Evolutionary conservation across 2,888 invertebrate species (phyloP).

Genomic region (Hemaris fuciformis): DNA sequence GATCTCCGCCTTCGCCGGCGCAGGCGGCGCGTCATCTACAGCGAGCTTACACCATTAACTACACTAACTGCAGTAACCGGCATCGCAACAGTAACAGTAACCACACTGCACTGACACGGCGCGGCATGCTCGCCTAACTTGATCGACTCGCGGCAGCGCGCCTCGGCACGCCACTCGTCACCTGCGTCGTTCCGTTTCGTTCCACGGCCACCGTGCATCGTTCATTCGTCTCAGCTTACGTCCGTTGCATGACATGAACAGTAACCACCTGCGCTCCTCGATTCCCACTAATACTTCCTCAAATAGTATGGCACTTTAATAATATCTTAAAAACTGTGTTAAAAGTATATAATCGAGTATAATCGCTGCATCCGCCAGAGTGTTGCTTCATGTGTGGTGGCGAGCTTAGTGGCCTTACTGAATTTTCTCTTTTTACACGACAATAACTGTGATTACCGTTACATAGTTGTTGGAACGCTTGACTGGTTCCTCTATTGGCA

Average conservation of each 20-base stretch:
- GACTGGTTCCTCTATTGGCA: slow-evolving; percentile 77
- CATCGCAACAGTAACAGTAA: slow-evolving; percentile 52
- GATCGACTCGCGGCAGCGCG: slow-evolving; percentile 1
- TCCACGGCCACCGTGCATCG: slow-evolving; percentile 4
- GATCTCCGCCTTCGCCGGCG: slow-evolving; percentile 64
- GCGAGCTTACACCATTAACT: slow-evolving; percentile 78
- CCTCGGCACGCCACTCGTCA: slow-evolving; percentile 12
- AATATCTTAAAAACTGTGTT: slow-evolving; percentile 64
- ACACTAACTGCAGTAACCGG: slow-evolving; percentile 76
- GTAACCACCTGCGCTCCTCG: slow-evolving; percentile 50
- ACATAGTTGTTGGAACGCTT: slow-evolving; percentile 69
- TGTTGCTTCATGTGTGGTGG: slow-evolving; percentile 77
- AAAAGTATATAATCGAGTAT: slow-evolving; percentile 57
- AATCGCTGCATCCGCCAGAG: slow-evolving; percentile 71
- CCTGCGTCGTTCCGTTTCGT: slow-evolving; percentile 15
- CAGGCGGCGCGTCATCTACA: slow-evolving; percentile 10
- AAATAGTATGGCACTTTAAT: slow-evolving; percentile 79
- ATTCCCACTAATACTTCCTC: slow-evolving; percentile 67
- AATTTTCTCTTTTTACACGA: slow-evolving; percentile 73
- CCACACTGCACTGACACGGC: slow-evolving; percentile 60
- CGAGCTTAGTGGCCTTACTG: slow-evolving; percentile 76
- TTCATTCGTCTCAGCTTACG: slow-evolving; percentile 47
- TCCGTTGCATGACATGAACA: slow-evolving; percentile 66
- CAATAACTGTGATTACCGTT: slow-evolving; percentile 63
- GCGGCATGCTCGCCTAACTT: slow-evolving; percentile 43